Percentiles rank a stretch among this genome's conserved stretches.
Conservation (phyloP, 2,113 vertebrate genomes). For the Zapornia atra region DNA sequence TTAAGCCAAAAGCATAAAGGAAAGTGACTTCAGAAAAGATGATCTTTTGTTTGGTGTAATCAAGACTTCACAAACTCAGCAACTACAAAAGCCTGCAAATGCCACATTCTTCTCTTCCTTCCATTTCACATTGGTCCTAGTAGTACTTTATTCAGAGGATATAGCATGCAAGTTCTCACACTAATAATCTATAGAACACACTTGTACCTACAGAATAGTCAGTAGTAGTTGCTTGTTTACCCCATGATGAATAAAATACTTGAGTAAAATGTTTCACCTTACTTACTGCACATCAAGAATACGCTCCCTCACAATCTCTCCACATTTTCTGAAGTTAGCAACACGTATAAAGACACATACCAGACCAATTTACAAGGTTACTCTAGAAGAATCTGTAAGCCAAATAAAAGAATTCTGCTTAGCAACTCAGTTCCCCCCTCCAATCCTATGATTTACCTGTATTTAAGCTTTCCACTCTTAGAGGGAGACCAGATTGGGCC, state of each 20-base stretch:
- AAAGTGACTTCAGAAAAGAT: not conserved
- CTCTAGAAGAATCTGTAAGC: not conserved
- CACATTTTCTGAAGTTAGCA: not conserved
- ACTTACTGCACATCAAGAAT: not conserved
- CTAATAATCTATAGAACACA: not conserved
- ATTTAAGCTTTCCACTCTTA: slow-evolving; percentile 96
- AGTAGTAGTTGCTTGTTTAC: not conserved
- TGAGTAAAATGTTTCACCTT: not conserved
- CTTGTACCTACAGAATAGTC: not conserved
- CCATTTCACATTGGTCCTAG: not conserved
- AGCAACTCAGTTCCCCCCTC: not conserved
- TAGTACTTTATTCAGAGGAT: not conserved
- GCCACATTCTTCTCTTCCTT: not conserved
- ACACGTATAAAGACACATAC: not conserved
- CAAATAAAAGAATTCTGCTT: not conserved
- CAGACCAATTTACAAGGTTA: not conserved
- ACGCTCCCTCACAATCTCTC: not conserved
- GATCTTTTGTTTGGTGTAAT: not conserved
- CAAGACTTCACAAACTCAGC: not conserved
- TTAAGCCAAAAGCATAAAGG: not conserved
- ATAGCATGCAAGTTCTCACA: not conserved
- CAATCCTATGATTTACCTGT: slow-evolving; percentile 79
- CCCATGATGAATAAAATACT: not conserved
- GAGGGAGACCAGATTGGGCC: slow-evolving; percentile 92
- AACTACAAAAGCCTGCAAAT: not conserved